These are phyloP conservation scores for Bungarus multicinctus DNA, from an alignment of 2,113 vertebrate genomes.

Conservation along the genomic window DNA sequence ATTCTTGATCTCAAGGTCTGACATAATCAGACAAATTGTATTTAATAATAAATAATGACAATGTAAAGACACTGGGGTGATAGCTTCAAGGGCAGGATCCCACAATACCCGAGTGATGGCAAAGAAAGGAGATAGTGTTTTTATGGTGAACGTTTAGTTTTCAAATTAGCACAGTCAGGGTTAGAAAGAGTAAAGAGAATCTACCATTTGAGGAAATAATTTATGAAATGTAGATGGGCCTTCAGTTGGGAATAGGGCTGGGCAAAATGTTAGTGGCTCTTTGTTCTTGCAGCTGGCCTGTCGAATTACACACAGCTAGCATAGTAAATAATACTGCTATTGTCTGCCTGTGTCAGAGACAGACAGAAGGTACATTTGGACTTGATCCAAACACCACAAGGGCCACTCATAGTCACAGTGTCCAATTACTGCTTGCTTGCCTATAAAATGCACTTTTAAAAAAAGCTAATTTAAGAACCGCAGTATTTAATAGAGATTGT, in stretches of 20 bases:
- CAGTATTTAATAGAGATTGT: slow-evolving; percentile 64
- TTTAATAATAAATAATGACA: slow-evolving; percentile 30
- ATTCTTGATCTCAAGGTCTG: slow-evolving; percentile 14
- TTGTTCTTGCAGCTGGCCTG: slow-evolving; percentile 83
- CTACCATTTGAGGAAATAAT: slow-evolving; percentile 68
- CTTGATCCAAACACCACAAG: slow-evolving; percentile 74
- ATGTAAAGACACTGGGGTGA: slow-evolving; percentile 23
- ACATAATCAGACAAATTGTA: neutral
- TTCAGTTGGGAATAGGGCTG: slow-evolving; percentile 67
- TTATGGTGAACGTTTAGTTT: slow-evolving; percentile 45
- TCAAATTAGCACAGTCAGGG: slow-evolving; percentile 55
- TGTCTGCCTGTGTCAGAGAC: slow-evolving; percentile 79
- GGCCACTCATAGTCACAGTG: slow-evolving; percentile 80
- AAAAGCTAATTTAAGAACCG: slow-evolving; percentile 76
- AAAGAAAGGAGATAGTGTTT: slow-evolving; percentile 40
- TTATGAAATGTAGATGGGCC: slow-evolving; percentile 69
- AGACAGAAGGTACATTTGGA: slow-evolving; percentile 86
- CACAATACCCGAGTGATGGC: slow-evolving; percentile 41
- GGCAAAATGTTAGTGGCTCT: slow-evolving; percentile 72
- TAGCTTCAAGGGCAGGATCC: neutral
- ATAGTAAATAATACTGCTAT: slow-evolving; percentile 81
- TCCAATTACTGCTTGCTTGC: slow-evolving; percentile 80
- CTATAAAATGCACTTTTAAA: slow-evolving; percentile 71
- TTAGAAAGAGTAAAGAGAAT: slow-evolving; percentile 46
- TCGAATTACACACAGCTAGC: slow-evolving; percentile 72